A percentile compares a stretch with the other conserved stretches of the same genome.
phyloP scores from a whole-genome alignment of 64 coral and sea anemone genomes.

The Pachyseris speciosa region DNA sequence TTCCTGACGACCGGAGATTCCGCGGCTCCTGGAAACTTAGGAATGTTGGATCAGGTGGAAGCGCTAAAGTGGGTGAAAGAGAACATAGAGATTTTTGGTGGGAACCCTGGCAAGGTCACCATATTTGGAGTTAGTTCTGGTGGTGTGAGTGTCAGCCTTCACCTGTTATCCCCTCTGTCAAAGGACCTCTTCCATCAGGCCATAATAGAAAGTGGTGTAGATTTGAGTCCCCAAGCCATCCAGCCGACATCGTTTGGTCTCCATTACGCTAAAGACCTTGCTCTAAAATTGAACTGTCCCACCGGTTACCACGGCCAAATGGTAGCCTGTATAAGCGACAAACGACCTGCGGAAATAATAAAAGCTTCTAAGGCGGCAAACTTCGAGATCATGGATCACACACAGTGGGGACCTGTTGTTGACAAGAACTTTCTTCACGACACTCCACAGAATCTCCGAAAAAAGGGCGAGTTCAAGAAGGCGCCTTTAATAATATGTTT shows the following conservation, averaged over 20 bases:
- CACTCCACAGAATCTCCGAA: not conserved
- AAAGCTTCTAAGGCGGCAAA: too few species aligned
- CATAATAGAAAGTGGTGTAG: conserved; percentile 41
- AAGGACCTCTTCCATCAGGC: not conserved
- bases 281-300: not conserved
- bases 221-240: not conserved
- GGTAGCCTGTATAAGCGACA: not conserved
- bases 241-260: not conserved
- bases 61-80: not conserved
- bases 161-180: conserved; percentile 28
- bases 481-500: not conserved
- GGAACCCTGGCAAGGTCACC: not conserved
- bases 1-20: not conserved
- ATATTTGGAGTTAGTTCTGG: conserved; percentile 43
- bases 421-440: conserved; percentile 6
- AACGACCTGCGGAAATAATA: not conserved
- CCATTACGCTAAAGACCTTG: not conserved
- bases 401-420: not conserved
- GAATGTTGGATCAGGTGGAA: conserved; percentile 51
- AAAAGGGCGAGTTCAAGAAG: not conserved
- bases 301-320: not conserved
- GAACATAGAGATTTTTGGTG: not conserved
- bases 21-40: not conserved
- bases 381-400: not conserved
- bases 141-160: not conserved